These are phyloP conservation scores for Thomomys bottae DNA, from an alignment of 2,113 vertebrate genomes.

Conservation along the genomic window DNA sequence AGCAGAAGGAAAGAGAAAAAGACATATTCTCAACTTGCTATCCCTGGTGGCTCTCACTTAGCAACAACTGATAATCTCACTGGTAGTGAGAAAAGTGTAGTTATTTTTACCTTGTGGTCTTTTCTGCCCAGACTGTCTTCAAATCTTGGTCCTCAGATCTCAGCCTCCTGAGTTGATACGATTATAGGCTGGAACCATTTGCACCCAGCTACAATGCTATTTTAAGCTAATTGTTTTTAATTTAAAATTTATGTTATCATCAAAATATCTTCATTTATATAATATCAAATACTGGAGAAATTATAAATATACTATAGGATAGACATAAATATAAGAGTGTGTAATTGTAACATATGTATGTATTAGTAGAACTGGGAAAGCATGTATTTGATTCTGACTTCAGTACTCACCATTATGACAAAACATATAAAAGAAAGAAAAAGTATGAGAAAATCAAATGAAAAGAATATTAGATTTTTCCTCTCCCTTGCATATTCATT, in stretches of 20 bases:
- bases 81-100: background rate
- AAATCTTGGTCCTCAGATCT: too few relatives aligned
- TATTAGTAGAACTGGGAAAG: too few relatives aligned
- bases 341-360: too few relatives aligned
- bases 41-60: background rate
- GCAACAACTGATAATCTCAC: background rate
- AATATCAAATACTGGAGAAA: background rate
- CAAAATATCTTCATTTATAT: background rate
- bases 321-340: too few relatives aligned
- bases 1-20: background rate
- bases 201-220: too few relatives aligned
- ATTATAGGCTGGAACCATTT: too few relatives aligned
- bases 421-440: background rate
- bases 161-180: too few relatives aligned
- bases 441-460: background rate
- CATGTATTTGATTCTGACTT: background rate
- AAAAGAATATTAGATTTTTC: background rate
- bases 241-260: background rate
- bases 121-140: too few relatives aligned
- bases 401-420: background rate
- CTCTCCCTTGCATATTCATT: background rate
- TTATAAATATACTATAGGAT: background rate
- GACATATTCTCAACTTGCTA: background rate
- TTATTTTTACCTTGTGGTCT: background rate
- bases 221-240: background rate